Evolutionary conservation across 2,797 vertebrate genomes (phyloP).

Genomic region (Pogoniulus pusillus): DNA sequence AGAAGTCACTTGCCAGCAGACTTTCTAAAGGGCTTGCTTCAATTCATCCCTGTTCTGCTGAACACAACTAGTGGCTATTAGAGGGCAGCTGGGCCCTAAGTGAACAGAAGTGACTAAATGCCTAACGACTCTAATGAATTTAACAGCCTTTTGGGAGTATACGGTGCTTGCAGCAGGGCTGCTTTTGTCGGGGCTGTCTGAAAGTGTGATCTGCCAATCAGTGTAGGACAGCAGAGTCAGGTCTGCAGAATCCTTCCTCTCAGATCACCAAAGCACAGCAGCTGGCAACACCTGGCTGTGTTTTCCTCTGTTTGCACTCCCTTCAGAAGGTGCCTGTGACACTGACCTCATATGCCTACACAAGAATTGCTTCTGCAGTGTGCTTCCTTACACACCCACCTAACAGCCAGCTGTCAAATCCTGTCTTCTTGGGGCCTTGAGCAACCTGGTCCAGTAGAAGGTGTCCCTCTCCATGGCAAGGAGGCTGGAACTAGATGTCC

Average conservation of each 20-base stretch:
- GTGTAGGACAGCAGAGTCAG: background rate
- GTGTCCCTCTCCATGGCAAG: no score
- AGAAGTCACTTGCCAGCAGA: background rate
- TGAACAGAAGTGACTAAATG: slow-evolving; percentile 12
- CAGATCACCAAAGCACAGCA: background rate
- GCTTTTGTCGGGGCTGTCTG: background rate
- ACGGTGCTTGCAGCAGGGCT: background rate
- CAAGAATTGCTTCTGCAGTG: background rate
- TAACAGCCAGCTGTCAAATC: background rate
- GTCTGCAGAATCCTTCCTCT: background rate
- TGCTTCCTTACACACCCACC: background rate
- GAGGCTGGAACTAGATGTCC: no score
- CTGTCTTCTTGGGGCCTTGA: background rate
- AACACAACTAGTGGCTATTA: background rate
- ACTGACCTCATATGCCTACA: background rate
- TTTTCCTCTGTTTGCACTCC: background rate
- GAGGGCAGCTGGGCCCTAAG: slow-evolving; percentile 15
- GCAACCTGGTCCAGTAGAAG: no score
- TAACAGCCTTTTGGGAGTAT: background rate
- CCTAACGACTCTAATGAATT: background rate
- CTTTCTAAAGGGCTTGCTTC: background rate
- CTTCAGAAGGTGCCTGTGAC: background rate
- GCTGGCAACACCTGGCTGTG: background rate
- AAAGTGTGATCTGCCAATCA: background rate
- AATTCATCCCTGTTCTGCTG: background rate